Evolutionary conservation across 2,113 vertebrate species (phyloP), one percentile per base, ranked within the genome.

Genomic region (Corythoichthys intestinalis): DNA sequence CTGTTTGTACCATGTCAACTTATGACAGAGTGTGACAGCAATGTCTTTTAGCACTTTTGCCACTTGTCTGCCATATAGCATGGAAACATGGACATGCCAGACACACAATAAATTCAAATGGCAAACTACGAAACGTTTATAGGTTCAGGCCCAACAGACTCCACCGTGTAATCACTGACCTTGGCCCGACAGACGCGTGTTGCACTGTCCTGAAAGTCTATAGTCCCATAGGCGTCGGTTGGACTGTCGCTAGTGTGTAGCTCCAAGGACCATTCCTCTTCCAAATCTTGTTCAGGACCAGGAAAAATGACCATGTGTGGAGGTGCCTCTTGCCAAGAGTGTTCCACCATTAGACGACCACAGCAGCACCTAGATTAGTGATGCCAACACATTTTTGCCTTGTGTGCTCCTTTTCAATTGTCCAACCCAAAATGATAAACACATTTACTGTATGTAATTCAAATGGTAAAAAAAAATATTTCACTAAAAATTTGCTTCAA

Each of bases 171-270:
- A 62, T 20, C 66, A 67, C 92, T 74, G 79, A 96, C 97, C 95
- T 98, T 99, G 66, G 96, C 94, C 34, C 94, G 94, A 78, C 94
- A 94, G 10, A 92, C 93, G 3, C 94, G 94, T 28, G 86, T 86
- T 58, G 95, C 93, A 64, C 94, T 94, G 71, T 96, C 94, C 86
- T 98, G 92, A 86, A 99, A 99, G 85, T 92, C 96, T 64, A 99
- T 90, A 0, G 91, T 96, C 62, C 97, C 96, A 73, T 94, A 99
- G 1, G 96, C 92, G 54, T 99, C 91, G 0, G 96, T 99, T 59
- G 95, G 93, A 76, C 91, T 94, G 73, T 83, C 88, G 54, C 71
- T 88, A 8, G 97, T 98, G 83, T 98, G 94, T 3, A 81, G 90
- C 75, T 94, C 86, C 47, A 94, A 87, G 67, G 92, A 94, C 97